phyloP scores from a whole-genome alignment of 2,113 vertebrate species.

The Cygnus buccinator region DNA sequence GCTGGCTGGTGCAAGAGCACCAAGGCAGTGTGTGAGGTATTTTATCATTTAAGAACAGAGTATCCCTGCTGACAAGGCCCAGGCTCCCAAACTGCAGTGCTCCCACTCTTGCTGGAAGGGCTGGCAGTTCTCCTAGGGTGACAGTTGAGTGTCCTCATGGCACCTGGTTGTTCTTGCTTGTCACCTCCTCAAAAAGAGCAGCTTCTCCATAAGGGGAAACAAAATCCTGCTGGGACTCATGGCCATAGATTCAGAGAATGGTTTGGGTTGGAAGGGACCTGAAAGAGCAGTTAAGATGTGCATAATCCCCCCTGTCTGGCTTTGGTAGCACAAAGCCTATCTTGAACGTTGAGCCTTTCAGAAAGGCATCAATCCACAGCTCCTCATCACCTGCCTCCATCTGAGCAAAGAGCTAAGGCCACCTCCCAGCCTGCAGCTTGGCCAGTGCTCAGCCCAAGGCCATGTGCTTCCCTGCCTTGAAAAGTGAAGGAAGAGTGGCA shows the following conservation, averaged over 20 bases:
- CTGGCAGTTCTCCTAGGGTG: neutral
- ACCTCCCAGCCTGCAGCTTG: neutral
- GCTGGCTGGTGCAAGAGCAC: neutral
- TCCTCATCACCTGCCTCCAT: neutral
- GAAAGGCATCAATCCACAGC: neutral
- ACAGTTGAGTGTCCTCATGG: rapidly evolving
- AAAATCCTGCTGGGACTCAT: neutral
- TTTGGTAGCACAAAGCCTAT: neutral
- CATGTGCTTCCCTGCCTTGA: neutral
- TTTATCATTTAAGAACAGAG: neutral
- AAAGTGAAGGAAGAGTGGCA: neutral
- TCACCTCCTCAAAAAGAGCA: neutral
- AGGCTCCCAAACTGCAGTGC: neutral
- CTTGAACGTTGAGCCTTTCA: neutral
- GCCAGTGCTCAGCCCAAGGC: neutral
- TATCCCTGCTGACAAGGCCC: neutral
- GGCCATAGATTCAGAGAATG: neutral
- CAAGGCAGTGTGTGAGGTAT: rapidly evolving
- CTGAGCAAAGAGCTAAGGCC: neutral
- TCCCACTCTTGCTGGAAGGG: neutral
- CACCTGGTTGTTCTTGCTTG: neutral
- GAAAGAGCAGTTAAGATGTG: too few relatives aligned
- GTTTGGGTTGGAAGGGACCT: too few relatives aligned
- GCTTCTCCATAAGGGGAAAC: neutral
- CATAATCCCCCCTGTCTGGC: neutral